These are phyloP conservation scores for Delia radicum DNA, from an alignment of 1,140 invertebrate species.

Conservation along the genomic window DNA sequence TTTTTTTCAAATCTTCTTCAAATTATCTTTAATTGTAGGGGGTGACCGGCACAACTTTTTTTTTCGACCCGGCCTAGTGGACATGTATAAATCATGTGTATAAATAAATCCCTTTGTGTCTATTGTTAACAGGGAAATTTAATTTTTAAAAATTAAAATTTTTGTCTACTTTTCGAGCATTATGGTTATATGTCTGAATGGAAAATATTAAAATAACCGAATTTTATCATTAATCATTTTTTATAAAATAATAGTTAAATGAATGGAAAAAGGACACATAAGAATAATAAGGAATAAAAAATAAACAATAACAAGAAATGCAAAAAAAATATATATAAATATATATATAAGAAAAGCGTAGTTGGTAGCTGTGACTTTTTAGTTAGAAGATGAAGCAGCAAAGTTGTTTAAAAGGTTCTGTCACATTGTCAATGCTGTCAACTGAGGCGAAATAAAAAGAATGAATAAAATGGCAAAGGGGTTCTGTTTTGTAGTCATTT, in stretches of 20 bases:
- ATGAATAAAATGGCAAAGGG: background rate
- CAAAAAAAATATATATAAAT: background rate
- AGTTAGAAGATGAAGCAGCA: no score
- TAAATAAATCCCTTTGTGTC: no score
- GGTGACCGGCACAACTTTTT: no score
- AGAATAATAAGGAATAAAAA: no score
- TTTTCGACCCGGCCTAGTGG: no score
- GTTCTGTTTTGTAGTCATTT: background rate
- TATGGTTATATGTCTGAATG: no score
- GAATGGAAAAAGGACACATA: background rate
- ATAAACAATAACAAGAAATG: background rate
- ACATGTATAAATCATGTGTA: no score
- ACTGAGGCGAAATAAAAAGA: background rate
- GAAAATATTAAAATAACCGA: background rate
- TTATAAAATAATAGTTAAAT: background rate
- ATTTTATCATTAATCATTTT: background rate
- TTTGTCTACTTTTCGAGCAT: no score
- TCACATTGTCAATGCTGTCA: conserved; percentile 1
- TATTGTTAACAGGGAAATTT: no score
- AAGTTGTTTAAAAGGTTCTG: background rate
- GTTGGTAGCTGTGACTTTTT: background rate
- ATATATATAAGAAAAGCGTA: background rate
- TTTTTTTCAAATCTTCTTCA: no score
- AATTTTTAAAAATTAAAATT: no score
- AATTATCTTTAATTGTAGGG: no score